Conservation (phyloP, 2,888 invertebrate species). For the Cyclophora albipunctata region DNA sequence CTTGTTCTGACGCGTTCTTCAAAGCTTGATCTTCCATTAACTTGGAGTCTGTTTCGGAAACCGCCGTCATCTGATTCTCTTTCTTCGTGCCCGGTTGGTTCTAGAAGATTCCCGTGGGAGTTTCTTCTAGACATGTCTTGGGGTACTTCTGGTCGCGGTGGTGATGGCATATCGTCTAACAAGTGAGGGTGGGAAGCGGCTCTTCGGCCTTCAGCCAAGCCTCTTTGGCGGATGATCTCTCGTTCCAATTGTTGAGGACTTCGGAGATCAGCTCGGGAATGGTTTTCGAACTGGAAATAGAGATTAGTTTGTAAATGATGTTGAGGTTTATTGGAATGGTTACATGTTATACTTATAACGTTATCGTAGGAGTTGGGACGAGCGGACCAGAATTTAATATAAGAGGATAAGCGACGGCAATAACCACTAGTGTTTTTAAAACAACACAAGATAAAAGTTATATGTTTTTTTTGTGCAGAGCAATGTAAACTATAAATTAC, state of each 20-base stretch:
- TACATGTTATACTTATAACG: too few species aligned
- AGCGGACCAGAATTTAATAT: too few species aligned
- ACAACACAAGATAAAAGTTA: too few species aligned
- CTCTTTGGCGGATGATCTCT: conserved; percentile 74
- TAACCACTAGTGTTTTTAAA: too few species aligned
- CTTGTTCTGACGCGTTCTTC: conserved; percentile 67
- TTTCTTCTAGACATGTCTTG: conserved; percentile 67
- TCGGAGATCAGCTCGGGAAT: conserved; percentile 68
- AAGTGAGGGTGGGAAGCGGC: conserved; percentile 82
- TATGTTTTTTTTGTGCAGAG: too few species aligned
- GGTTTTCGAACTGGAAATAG: conserved; percentile 58
- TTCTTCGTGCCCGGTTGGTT: conserved; percentile 60
- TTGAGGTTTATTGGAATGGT: background rate
- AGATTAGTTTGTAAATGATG: background rate
- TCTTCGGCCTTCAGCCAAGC: conserved; percentile 72
- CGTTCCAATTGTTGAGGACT: conserved; percentile 79
- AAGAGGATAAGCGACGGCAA: too few species aligned
- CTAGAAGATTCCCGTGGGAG: conserved; percentile 77
- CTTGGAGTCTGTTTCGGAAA: conserved; percentile 64
- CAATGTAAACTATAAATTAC: too few species aligned
- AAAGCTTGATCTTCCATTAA: conserved; percentile 55
- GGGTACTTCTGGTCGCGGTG: conserved; percentile 50
- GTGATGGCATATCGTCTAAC: conserved; percentile 50
- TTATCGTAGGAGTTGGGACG: too few species aligned
- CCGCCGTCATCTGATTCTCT: conserved; percentile 78